Percentiles rank a stretch among this genome's conserved stretches.
These are phyloP conservation scores for Crepidodera aurea DNA, from an alignment of 2,888 invertebrate species.

Conservation along the genomic window DNA sequence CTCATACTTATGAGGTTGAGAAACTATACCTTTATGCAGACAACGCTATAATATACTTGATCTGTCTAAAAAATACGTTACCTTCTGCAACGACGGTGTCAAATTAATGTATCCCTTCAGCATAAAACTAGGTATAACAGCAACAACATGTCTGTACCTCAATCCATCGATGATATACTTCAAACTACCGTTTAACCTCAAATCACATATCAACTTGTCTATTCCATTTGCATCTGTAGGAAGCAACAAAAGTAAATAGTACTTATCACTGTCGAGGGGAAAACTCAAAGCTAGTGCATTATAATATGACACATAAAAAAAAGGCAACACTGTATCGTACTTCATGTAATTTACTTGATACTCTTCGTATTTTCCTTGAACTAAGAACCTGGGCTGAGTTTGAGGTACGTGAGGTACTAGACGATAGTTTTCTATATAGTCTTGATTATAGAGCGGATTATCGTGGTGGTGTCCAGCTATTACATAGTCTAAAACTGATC, in stretches of 20 bases:
- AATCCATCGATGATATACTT: slow-evolving; percentile 74
- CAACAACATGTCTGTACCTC: slow-evolving; percentile 75
- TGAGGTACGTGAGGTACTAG: slow-evolving; percentile 45
- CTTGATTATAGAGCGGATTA: slow-evolving; percentile 22
- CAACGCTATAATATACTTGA: too few relatives aligned
- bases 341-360: slow-evolving; percentile 72
- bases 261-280: slow-evolving; percentile 81
- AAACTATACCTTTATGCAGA: too few relatives aligned
- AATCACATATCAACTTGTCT: slow-evolving; percentile 69
- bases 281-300: slow-evolving; percentile 78
- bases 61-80: too few relatives aligned
- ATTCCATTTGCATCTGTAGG: slow-evolving; percentile 70
- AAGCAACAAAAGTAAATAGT: slow-evolving; percentile 78
- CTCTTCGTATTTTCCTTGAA: slow-evolving; percentile 63
- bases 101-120: slow-evolving; percentile 81
- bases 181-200: slow-evolving; percentile 70
- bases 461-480: slow-evolving; percentile 57
- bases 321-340: slow-evolving; percentile 80
- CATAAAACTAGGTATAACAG: slow-evolving; percentile 82
- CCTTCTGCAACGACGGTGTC: slow-evolving; percentile 83
- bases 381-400: slow-evolving; percentile 55
- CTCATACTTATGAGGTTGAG: too few relatives aligned
- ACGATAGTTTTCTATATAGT: background rate
- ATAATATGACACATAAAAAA: slow-evolving; percentile 75
- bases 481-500: slow-evolving; percentile 58